Percentiles rank a stretch among this genome's conserved stretches.
These are phyloP conservation scores for Perca schrenkii DNA, from an alignment of 2,113 vertebrate species.

Conservation along the genomic window DNA sequence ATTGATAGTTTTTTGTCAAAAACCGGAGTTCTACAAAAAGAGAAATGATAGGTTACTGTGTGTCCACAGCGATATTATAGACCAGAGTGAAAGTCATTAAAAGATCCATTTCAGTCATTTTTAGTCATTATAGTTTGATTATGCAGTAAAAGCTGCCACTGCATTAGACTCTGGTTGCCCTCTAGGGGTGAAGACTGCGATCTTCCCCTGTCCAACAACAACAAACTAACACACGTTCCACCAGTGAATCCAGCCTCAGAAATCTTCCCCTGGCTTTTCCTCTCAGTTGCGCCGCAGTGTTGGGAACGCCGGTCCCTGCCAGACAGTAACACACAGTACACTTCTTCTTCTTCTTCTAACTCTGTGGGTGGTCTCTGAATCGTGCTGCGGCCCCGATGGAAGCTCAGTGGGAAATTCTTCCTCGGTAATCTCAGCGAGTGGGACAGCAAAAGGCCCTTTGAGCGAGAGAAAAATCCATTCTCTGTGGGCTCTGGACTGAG, in stretches of 20 bases:
- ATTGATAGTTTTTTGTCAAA: background rate
- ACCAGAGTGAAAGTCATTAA: too few species aligned
- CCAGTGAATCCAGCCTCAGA: conserved; percentile 14
- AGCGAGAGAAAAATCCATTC: conserved; percentile 50
- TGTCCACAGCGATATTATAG: too few species aligned
- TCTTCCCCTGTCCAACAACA: too few species aligned
- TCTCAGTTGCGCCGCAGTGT: background rate
- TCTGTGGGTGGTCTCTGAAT: conserved; percentile 69
- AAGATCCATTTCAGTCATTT: too few species aligned
- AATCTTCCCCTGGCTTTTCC: conserved; percentile 15
- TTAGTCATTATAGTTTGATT: too few species aligned
- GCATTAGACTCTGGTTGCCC: too few species aligned
- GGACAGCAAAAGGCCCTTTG: conserved; percentile 50
- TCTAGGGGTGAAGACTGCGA: too few species aligned
- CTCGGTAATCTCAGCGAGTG: conserved; percentile 35
- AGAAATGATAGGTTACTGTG: too few species aligned
- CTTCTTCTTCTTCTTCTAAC: conserved; percentile 64
- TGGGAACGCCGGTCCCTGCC: conserved; percentile 20
- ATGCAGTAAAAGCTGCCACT: too few species aligned
- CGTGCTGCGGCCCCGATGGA: conserved; percentile 45
- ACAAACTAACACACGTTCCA: conserved; percentile 11
- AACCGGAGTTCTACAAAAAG: background rate
- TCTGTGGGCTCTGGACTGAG: conserved; percentile 38
- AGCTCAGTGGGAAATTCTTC: conserved; percentile 52
- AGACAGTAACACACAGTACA: conserved; percentile 39